A percentile compares a stretch with the other conserved stretches of the same genome.
Conservation (phyloP, 2,888 invertebrate species). For the Eubasilissa splendida region DNA sequence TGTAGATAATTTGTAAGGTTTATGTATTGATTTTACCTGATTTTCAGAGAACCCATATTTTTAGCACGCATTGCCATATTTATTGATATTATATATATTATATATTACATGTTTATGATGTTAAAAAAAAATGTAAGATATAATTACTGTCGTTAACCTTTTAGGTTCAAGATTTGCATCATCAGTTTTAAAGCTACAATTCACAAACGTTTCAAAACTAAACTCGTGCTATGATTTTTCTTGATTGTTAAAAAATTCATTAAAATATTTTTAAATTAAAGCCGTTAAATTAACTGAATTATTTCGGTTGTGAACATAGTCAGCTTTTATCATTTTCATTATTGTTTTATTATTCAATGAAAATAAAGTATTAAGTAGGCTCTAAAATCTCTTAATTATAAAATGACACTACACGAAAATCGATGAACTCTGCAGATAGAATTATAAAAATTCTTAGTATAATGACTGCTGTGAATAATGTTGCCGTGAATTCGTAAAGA, state of each 20-base stretch:
- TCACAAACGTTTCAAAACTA: background rate
- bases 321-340: too few relatives aligned
- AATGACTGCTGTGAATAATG: background rate
- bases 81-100: constrained; percentile 44
- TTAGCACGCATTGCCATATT: constrained; percentile 54
- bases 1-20: constrained; percentile 49
- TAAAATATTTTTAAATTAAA: background rate
- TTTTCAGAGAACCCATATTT: constrained; percentile 50
- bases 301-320: too few relatives aligned
- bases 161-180: constrained; percentile 19
- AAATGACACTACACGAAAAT: too few relatives aligned
- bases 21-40: constrained; percentile 43
- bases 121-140: constrained; percentile 25
- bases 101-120: constrained; percentile 30
- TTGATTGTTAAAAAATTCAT: background rate
- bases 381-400: too few relatives aligned
- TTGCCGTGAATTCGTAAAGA: background rate
- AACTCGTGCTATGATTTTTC: background rate
- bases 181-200: background rate
- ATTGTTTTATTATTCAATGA: too few relatives aligned
- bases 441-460: too few relatives aligned
- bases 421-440: too few relatives aligned
- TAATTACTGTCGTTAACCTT: constrained; percentile 23
- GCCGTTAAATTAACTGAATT: too few relatives aligned
- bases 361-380: too few relatives aligned